These are phyloP conservation scores for Phalanger gymnotis DNA, from an alignment of 2,797 vertebrate genomes.

Conservation along the genomic window DNA sequence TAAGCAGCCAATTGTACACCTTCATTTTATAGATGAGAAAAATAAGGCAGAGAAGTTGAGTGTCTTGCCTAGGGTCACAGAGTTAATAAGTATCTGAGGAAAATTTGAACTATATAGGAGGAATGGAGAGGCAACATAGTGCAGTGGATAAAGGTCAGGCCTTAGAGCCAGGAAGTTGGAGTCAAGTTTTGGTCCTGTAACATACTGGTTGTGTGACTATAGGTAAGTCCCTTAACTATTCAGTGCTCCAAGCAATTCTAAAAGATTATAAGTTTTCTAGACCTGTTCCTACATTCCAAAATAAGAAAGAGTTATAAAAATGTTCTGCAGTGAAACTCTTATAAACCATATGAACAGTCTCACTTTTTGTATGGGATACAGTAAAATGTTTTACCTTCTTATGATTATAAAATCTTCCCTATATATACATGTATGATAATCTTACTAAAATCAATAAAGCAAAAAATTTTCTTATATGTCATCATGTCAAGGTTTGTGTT, in stretches of 20 bases:
- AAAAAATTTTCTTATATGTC: not conserved
- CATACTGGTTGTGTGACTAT: not conserved
- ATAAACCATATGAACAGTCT: not conserved
- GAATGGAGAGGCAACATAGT: not conserved
- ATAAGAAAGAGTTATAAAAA: constrained; percentile 17
- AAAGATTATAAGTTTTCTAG: not conserved
- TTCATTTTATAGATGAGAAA: constrained; percentile 34
- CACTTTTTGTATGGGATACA: not conserved
- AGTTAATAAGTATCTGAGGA: not conserved
- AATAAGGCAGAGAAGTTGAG: not conserved
- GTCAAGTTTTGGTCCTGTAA: not conserved
- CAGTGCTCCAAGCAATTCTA: not conserved
- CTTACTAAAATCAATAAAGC: not conserved
- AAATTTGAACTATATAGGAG: not conserved
- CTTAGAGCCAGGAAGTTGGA: not conserved
- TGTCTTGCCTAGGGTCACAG: not conserved
- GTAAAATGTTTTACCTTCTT: not conserved
- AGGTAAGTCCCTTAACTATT: not conserved
- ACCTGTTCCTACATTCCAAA: not conserved
- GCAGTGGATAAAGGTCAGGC: not conserved
- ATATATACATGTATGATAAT: not conserved
- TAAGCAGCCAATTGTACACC: not conserved
- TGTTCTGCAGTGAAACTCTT: constrained; percentile 34
- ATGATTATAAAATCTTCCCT: not conserved
- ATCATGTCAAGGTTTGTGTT: not conserved